A percentile compares a stretch with the other conserved stretches of the same genome.
phyloP scores from a whole-genome alignment of 2,888 invertebrate genomes.

The Anorthoa munda region DNA sequence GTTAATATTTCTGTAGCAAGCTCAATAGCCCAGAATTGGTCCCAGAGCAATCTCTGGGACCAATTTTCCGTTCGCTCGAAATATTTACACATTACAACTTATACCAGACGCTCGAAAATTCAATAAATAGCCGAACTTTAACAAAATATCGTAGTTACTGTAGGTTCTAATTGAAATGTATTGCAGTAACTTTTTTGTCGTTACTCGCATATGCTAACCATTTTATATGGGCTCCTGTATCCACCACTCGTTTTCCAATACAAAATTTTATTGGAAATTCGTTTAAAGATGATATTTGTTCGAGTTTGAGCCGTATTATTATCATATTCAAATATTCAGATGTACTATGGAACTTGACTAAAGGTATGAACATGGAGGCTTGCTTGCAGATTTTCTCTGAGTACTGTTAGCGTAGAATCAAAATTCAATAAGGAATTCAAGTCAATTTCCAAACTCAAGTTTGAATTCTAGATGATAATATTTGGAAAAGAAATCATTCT shows the following conservation, averaged over 20 bases:
- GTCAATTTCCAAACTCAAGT: slow-evolving; percentile 22
- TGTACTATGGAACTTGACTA: slow-evolving; percentile 56
- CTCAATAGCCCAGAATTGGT: slow-evolving; percentile 22
- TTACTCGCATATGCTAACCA: slow-evolving; percentile 58
- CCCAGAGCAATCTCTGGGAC: slow-evolving; percentile 26
- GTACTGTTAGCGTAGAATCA: slow-evolving; percentile 38
- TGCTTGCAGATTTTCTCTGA: slow-evolving; percentile 32
- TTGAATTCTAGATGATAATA: slow-evolving; percentile 1
- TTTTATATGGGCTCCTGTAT: slow-evolving; percentile 52
- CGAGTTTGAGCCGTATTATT: slow-evolving; percentile 53
- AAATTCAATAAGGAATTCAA: slow-evolving; percentile 26
- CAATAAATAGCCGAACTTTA: slow-evolving; percentile 72
- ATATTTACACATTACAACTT: slow-evolving; percentile 47
- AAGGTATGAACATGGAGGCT: no score
- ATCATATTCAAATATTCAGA: slow-evolving; percentile 58
- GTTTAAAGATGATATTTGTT: slow-evolving; percentile 48
- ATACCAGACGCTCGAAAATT: slow-evolving; percentile 55
- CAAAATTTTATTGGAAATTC: slow-evolving; percentile 54
- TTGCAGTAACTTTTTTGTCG: slow-evolving; percentile 67
- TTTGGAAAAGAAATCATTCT: neutral
- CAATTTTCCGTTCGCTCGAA: slow-evolving; percentile 38
- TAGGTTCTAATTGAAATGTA: slow-evolving; percentile 68
- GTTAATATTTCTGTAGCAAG: slow-evolving; percentile 29
- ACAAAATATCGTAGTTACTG: slow-evolving; percentile 66
- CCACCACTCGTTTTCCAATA: slow-evolving; percentile 53